phyloP scores from a whole-genome alignment of 2,797 vertebrate genomes.

The Neosilurus mollespiculum region DNA sequence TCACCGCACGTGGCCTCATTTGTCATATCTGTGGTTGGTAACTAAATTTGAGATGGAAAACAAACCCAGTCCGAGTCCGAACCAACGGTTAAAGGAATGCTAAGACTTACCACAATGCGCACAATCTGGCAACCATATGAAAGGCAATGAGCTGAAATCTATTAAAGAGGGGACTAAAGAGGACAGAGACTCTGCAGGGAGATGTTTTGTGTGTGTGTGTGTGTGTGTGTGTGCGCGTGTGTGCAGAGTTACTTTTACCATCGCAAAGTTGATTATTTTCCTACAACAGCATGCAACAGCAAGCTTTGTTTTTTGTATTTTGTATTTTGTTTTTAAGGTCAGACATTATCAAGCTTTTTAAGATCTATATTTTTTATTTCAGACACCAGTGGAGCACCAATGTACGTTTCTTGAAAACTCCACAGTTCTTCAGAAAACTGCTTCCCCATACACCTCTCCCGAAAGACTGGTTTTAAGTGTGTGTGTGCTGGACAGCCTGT shows the following conservation, averaged over 20 bases:
- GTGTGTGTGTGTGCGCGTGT: conserved; percentile 8
- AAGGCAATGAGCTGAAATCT: neutral
- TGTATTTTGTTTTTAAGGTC: no score
- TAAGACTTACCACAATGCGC: neutral
- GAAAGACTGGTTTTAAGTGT: no score
- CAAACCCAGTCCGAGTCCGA: neutral
- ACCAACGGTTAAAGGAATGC: neutral
- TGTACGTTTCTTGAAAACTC: no score
- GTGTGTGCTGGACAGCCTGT: no score
- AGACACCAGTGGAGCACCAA: no score
- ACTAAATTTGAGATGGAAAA: conserved; percentile 19
- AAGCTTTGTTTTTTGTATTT: no score
- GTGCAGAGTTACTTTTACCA: neutral
- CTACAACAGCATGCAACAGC: no score
- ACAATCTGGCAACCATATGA: conserved; percentile 11
- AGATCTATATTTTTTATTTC: no score
- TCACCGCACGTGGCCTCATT: conserved; percentile 16
- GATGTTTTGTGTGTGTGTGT: conserved; percentile 3
- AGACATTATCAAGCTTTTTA: no score
- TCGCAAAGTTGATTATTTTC: neutral
- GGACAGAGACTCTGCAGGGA: neutral
- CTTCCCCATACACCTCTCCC: no score
- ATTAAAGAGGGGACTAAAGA: neutral
- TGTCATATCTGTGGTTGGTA: conserved; percentile 2
- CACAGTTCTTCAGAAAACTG: no score